Evolutionary conservation across 2,888 invertebrate species (phyloP).

Genomic region (Drosophila parthenogenetica): DNA sequence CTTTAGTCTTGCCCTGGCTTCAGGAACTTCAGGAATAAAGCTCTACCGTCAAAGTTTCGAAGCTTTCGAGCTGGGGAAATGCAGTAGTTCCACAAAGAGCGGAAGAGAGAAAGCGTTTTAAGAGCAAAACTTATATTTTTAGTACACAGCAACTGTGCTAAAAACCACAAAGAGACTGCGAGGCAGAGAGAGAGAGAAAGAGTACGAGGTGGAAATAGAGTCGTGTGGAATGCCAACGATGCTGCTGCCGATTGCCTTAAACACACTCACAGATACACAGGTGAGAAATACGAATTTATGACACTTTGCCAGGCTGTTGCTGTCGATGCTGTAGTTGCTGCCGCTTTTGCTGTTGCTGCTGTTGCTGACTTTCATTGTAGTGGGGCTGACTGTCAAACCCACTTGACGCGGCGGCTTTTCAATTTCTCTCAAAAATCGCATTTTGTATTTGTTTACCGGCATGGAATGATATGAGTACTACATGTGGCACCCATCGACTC

Average conservation of each 20-base stretch:
- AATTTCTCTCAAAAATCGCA: conserved; percentile 28
- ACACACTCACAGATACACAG: conserved; percentile 34
- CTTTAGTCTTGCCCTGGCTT: conserved; percentile 51
- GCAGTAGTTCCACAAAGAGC: conserved; percentile 9
- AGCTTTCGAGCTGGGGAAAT: conserved; percentile 67
- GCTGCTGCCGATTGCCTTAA: conserved; percentile 17
- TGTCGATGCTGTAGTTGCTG: conserved; percentile 23
- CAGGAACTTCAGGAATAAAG: conserved; percentile 77
- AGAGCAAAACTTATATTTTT: conserved; percentile 8
- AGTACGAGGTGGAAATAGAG: conserved; percentile 8
- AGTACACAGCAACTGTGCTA: conserved; percentile 16
- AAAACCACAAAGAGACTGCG: conserved; percentile 3
- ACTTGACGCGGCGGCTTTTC: conserved; percentile 52
- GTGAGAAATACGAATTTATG: conserved; percentile 64
- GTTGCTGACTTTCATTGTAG: conserved; percentile 45
- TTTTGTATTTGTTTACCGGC: conserved; percentile 74
- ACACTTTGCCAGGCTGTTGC: conserved; percentile 53
- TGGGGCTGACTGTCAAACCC: conserved; percentile 23
- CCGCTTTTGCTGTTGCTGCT: conserved; percentile 13
- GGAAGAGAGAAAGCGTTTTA: background rate
- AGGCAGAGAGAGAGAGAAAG: background rate
- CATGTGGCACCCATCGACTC: conserved; percentile 31
- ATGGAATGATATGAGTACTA: conserved; percentile 67
- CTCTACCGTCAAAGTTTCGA: conserved; percentile 43
- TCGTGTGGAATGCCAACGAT: conserved; percentile 20